Base-by-base conservation (phyloP, 2,113 vertebrate genomes). In the Scolopax mira region DNA sequence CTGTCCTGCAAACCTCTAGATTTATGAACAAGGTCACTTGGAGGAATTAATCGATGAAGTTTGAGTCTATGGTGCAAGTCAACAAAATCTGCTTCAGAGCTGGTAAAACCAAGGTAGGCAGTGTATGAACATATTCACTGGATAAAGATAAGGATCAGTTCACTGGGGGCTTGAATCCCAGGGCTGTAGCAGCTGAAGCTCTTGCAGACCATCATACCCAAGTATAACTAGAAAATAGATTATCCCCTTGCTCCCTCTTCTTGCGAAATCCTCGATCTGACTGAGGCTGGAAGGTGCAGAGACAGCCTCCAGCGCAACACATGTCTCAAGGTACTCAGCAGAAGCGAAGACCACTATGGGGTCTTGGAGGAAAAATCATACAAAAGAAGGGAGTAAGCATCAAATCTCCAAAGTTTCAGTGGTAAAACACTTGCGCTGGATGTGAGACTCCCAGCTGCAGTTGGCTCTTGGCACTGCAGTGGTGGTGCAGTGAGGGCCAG, bases 401-500 rank as follows among this genome's bases (percentile, higher is more conserved):
- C 54, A 88, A 57, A 58, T 58, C 70, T 80, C 60, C 22, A 3
- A 35, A 24, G 44, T 51, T 51, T 61, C 65, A 79, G 10, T 6
- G 6, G 64, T 41, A 52, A 44, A 90, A 57, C 18, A 7, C 37
- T 24, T 42, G 35, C 18, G 77, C 41, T 79, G 69, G 46, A 31
- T 21, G 60, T 24, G n/a, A 46, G 52, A 61, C 23, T 52, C 8
- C 18, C 42, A 85, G 55, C 17, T 1, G 6, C 57, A 49, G 48
- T 0, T 2, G 0, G 48, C 25, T 65, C 27, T 64, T 12, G 3
- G 80, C 28, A 41, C 42, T 1, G 5, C 54, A 67, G 21, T 2
- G 2, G 24, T 11, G 52, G 28, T 42, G 49, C 51, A 81, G 33
- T 6, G 21, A 72, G 41, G 49, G 55, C 69, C 60, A 75, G 55